Evolutionary conservation across 2,888 invertebrate species (phyloP).

Genomic region (Scaptomyza caliginosa): DNA sequence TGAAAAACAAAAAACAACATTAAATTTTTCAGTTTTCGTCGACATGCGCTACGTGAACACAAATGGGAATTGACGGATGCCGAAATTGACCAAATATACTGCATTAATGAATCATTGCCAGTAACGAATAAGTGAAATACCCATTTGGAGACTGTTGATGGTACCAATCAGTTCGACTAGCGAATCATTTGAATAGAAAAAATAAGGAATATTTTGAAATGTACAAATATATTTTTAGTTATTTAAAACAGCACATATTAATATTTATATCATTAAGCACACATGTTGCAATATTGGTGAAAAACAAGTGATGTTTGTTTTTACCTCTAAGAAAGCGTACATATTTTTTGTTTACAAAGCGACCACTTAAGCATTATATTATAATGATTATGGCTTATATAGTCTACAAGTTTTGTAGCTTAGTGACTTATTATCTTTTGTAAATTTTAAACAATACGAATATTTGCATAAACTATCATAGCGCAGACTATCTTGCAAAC

Average conservation of each 20-base stretch:
- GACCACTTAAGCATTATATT: conserved; percentile 3
- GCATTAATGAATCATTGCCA: conserved; percentile 23
- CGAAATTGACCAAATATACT: conserved; percentile 57
- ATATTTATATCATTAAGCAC: background rate
- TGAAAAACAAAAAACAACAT: background rate
- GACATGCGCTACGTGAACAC: conserved; percentile 64
- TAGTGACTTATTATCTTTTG: conserved; percentile 12
- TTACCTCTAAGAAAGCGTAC: conserved; percentile 16
- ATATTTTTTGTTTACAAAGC: conserved; percentile 3
- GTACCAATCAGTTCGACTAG: conserved; percentile 20
- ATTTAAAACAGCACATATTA: background rate
- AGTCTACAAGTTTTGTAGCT: conserved; percentile 6
- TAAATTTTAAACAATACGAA: background rate
- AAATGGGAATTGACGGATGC: conserved; percentile 55
- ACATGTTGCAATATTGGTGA: background rate
- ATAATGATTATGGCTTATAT: background rate
- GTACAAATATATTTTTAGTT: conserved; percentile 40
- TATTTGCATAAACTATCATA: background rate
- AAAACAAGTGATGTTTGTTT: background rate
- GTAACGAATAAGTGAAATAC: background rate
- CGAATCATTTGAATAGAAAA: conserved; percentile 14
- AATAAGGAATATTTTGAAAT: conserved; percentile 15
- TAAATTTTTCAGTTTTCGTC: conserved; percentile 49
- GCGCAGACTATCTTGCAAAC: background rate
- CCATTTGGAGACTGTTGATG: conserved; percentile 8